These are phyloP conservation scores for Chironomus striatipennis DNA, from an alignment of 1,140 invertebrate genomes.

Conservation along the genomic window DNA sequence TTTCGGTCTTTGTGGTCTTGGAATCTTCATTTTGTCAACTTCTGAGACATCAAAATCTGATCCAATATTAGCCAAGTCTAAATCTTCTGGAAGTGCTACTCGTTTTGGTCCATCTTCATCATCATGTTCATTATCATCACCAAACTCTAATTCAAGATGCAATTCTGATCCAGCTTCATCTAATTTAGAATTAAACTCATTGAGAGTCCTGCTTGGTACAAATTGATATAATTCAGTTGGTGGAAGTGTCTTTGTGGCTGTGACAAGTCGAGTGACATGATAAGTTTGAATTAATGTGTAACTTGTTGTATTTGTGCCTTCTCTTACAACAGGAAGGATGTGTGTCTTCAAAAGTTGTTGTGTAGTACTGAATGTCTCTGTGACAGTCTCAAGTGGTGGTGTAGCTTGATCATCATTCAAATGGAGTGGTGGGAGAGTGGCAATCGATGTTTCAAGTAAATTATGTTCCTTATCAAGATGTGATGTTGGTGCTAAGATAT, in stretches of 20 bases:
- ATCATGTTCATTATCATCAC: conserved; percentile 67
- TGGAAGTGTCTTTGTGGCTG: conserved; percentile 78
- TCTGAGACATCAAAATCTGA: conserved; percentile 59
- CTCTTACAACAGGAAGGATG: conserved; percentile 67
- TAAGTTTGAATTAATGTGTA: conserved; percentile 81
- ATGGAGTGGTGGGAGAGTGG: conserved; percentile 69
- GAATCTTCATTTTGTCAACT: conserved; percentile 52
- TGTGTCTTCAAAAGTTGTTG: conserved; percentile 79
- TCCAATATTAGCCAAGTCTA: conserved; percentile 57
- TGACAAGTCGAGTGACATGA: conserved; percentile 73
- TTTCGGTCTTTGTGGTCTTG: conserved; percentile 45
- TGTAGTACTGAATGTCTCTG: conserved; percentile 82
- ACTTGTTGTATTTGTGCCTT: conserved; percentile 58
- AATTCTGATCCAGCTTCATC: conserved; percentile 83
- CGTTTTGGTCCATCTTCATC: conserved; percentile 52
- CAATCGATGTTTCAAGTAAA: conserved; percentile 64
- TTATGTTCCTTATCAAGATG: conserved; percentile 63
- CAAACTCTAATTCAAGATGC: conserved; percentile 73
- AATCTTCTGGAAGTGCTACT: conserved; percentile 49
- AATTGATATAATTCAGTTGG: conserved; percentile 80
- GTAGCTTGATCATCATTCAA: conserved; percentile 64
- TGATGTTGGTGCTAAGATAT: conserved; percentile 70
- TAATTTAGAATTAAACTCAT: conserved; percentile 76
- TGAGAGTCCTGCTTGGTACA: conserved; percentile 75
- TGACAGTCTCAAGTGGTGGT: conserved; percentile 75